Percentiles rank a stretch among this genome's conserved stretches.
Evolutionary conservation across 2,888 invertebrate species (phyloP).

Genomic region (Nasonovia ribisnigri): DNA sequence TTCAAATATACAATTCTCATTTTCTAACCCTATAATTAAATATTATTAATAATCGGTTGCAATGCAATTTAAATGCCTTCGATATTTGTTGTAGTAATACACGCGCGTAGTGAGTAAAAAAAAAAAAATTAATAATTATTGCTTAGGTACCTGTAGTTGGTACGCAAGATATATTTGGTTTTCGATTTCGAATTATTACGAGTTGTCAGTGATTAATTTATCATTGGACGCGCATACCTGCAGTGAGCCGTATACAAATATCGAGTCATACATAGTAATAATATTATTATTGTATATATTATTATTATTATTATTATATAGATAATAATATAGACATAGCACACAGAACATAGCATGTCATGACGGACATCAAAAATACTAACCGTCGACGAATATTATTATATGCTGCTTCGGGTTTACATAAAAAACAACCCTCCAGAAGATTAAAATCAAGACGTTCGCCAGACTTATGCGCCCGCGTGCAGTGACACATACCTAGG

Average conservation of each 20-base stretch:
- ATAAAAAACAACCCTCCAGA: slow-evolving; percentile 13
- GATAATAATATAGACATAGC: background rate
- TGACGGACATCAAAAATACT: background rate
- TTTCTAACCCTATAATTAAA: slow-evolving; percentile 37
- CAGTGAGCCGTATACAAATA: background rate
- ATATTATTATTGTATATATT: background rate
- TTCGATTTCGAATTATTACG: slow-evolving; percentile 25
- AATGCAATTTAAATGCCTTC: background rate
- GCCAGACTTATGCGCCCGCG: background rate
- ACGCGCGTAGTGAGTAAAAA: background rate
- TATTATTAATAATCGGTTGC: slow-evolving; percentile 42
- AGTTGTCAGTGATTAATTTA: slow-evolving; percentile 41
- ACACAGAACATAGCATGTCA: background rate
- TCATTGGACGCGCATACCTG: background rate
- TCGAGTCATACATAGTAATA: background rate
- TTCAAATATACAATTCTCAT: background rate
- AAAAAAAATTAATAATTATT: background rate
- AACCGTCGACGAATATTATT: background rate
- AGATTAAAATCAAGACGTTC: slow-evolving; percentile 25
- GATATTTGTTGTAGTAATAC: background rate
- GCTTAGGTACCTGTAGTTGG: background rate
- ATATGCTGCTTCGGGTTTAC: background rate
- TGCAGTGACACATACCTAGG: background rate
- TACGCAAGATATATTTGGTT: background rate
- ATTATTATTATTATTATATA: too few relatives aligned